These are phyloP conservation scores for Tauraco hartlaubi DNA, from an alignment of 2,797 vertebrate genomes.

Conservation along the genomic window DNA sequence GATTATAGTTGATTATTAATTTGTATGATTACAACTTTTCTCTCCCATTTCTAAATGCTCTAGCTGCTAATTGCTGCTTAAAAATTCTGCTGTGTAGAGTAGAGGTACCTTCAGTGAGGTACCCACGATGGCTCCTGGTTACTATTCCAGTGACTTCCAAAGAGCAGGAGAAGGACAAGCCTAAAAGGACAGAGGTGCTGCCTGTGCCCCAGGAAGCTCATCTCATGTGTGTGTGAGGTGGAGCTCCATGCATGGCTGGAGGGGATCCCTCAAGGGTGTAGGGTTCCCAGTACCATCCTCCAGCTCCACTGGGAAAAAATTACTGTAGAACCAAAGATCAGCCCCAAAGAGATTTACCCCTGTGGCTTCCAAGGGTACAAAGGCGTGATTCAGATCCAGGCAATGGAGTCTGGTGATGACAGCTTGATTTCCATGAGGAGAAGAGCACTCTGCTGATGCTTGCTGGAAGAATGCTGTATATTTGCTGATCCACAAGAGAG, in stretches of 20 bases:
- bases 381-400: background rate
- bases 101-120: background rate
- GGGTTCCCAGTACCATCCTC: rapidly evolving
- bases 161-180: background rate
- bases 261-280: rapidly evolving
- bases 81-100: rapidly evolving
- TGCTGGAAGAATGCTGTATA: background rate
- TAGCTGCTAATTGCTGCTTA: background rate
- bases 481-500: background rate
- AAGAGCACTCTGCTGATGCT: background rate
- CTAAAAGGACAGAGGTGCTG: background rate
- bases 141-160: background rate
- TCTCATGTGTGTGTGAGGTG: background rate
- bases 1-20: background rate
- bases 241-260: rapidly evolving
- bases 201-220: rapidly evolving
- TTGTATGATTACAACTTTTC: background rate
- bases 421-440: background rate
- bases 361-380: background rate
- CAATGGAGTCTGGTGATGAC: background rate
- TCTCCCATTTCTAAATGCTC: background rate
- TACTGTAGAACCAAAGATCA: background rate
- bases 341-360: background rate
- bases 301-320: rapidly evolving
- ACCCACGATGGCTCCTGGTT: rapidly evolving